Evolutionary conservation across 2,113 vertebrate genomes (phyloP), one percentile per base, ranked within the genome.

Genomic region (Numenius arquata): DNA sequence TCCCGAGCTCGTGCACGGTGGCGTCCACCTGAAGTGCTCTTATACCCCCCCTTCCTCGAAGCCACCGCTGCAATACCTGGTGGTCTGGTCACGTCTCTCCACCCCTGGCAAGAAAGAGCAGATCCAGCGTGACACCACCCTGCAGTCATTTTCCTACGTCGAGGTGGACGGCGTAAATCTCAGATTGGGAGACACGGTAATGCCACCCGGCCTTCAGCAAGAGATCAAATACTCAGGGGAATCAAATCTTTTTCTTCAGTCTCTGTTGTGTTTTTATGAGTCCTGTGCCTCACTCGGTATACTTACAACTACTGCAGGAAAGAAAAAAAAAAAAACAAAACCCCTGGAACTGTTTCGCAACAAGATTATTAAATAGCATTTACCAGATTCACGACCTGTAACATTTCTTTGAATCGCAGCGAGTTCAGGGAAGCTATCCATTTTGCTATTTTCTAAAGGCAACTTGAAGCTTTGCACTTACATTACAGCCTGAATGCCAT

Each of bases 151-250:
- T 85, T 98, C 95, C 92, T 87, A 25, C 93, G 41, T 97, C 72
- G 98, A 98, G 98, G 98, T 93, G 98, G 98, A 99, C 12, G 97
- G 98, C 3, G 34, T 98, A 58, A 98, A 98, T 93, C 98, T 99
- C 96, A 97, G 95, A 87, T 41, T 98, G 68, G 98, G 98, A 90
- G 98, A 99, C 95, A 98, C 92, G 96, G 98, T 99, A 98, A 98
- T 50, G 76, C 45, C 88, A 62, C 38, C 79, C 76, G 52, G 32
- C 97, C 93, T 52, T 41, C 81, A 6, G 50, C 56, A 81, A 91
- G 25, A 26, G 58, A 40, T 56, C 94, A 89, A 94, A 43, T 16
- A 3, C 75, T 66, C 62, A 32, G 14, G 19, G 67, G 41, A 32
- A 76, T 34, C 81, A 16, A 90, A 90, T 52, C 25, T 38, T 47